phyloP scores from a whole-genome alignment of 2,888 invertebrate genomes.

The Drosophila flavopinicola region DNA sequence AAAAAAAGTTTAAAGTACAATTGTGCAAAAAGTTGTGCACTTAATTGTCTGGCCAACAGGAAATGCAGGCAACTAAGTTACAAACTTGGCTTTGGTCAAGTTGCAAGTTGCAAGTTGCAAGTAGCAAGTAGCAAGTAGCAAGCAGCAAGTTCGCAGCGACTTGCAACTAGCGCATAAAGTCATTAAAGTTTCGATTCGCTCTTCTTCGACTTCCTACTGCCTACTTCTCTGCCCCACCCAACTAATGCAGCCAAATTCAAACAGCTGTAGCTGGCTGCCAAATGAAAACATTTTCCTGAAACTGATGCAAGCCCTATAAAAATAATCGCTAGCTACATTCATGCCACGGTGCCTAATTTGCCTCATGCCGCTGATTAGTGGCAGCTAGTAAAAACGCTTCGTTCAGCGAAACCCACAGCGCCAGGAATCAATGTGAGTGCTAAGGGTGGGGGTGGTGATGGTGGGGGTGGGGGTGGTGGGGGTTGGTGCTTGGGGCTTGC shows the following conservation, averaged over 20 bases:
- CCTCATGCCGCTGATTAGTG: constrained; percentile 50
- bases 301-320: constrained; percentile 10
- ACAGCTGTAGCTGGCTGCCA: constrained; percentile 21
- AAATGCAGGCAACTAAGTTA: constrained; percentile 51
- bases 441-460: neutral
- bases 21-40: constrained; percentile 57
- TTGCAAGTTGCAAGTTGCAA: constrained; percentile 20
- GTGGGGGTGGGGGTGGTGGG: neutral
- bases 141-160: constrained; percentile 34
- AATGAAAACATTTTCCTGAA: constrained; percentile 17
- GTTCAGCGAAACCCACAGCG: constrained; percentile 32
- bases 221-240: neutral
- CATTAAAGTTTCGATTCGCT: constrained; percentile 75
- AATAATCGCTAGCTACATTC: neutral
- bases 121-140: constrained; percentile 20
- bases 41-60: constrained; percentile 53
- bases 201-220: too few species aligned
- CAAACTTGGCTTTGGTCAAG: constrained; percentile 56
- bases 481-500: neutral
- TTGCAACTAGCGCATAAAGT: constrained; percentile 73
- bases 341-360: neutral
- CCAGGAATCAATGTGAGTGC: constrained; percentile 16
- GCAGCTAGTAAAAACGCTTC: constrained; percentile 26
- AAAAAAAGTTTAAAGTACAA: constrained; percentile 55
- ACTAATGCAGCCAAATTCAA: constrained; percentile 60